Evolutionary conservation across 2,113 vertebrate genomes (phyloP), one percentile per base, ranked within the genome.

Genomic region (Xyliphius kryptos): DNA sequence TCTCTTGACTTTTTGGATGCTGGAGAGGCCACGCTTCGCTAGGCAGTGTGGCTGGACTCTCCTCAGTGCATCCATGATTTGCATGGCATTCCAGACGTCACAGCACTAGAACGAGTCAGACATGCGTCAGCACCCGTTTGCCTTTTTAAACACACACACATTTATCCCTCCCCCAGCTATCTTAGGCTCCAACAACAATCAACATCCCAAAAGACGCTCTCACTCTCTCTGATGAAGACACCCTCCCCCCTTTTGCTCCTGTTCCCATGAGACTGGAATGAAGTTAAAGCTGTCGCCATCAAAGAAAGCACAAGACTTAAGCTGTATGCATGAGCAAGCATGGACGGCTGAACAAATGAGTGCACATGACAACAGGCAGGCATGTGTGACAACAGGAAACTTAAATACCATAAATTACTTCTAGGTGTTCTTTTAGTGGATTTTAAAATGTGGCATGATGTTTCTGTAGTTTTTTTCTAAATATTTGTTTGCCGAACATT

Each of bases 31-130:
- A 64, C 3, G 69, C 74, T 80, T 80, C 65, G 72, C 67, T 66
- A 6, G 67, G 51, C 56, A 67, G 50, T 68, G 51, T 70, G 37
- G 66, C 62, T 79, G 82, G 77, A 80, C 66, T 61, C 74, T 76
- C 77, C 77, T 79, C 71, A 74, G 70, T 64, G 59, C 77, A 74
- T 79, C 69, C 65, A 72, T 73, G 77, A 81, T 80, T 81, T 85
- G 75, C 78, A 80, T 79, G 82, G 72, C 68, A 69, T 76, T 82
- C 78, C 76, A 77, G 74, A 85, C 81, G 81, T 86, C 84, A 86
- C 77, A 69, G 54, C 63, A 66, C 56, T 70, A 77, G 61, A 66
- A 73, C 66, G 40, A 71, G 60, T 70, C 65, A 56, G 44, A 79
- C 74, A 78, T 86, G 81, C 84, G 77, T 86, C 84, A 86, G 80